phyloP scores from a whole-genome alignment of 2,888 invertebrate species.

The Sphaeridia pumilis region DNA sequence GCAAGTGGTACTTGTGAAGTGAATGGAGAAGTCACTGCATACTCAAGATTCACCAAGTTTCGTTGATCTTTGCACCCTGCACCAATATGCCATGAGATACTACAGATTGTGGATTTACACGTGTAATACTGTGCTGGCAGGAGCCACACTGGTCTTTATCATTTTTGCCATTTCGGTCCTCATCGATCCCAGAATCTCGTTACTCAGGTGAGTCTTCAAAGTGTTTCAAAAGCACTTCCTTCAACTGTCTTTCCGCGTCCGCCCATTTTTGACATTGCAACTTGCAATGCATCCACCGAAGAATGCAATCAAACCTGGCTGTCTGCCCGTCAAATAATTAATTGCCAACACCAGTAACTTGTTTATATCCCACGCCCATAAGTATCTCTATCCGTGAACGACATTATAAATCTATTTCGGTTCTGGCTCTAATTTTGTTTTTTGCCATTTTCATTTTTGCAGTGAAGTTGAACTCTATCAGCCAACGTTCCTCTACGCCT shows the following conservation, averaged over 20 bases:
- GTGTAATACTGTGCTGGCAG: conserved; percentile 75
- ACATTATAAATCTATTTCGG: too few relatives aligned
- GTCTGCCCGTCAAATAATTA: too few relatives aligned
- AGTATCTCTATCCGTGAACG: too few relatives aligned
- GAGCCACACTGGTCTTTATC: conserved; percentile 67
- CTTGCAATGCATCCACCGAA: too few relatives aligned
- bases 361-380: background rate
- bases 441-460: background rate
- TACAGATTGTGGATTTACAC: conserved; percentile 73
- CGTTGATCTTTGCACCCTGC: conserved; percentile 36
- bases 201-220: conserved; percentile 45
- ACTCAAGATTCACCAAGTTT: conserved; percentile 35
- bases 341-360: too few relatives aligned
- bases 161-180: conserved; percentile 52
- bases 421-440: too few relatives aligned
- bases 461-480: conserved; percentile 49
- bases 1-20: too few relatives aligned
- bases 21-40: conserved; percentile 32
- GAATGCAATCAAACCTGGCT: too few relatives aligned
- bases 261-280: too few relatives aligned
- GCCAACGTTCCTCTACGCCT: conserved; percentile 72
- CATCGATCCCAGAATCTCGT: conserved; percentile 42
- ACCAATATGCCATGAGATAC: conserved; percentile 40
- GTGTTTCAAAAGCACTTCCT: too few relatives aligned
- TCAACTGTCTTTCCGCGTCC: too few relatives aligned